phyloP scores from a whole-genome alignment of 2,797 vertebrate genomes.

The Fistularia tabacaria region DNA sequence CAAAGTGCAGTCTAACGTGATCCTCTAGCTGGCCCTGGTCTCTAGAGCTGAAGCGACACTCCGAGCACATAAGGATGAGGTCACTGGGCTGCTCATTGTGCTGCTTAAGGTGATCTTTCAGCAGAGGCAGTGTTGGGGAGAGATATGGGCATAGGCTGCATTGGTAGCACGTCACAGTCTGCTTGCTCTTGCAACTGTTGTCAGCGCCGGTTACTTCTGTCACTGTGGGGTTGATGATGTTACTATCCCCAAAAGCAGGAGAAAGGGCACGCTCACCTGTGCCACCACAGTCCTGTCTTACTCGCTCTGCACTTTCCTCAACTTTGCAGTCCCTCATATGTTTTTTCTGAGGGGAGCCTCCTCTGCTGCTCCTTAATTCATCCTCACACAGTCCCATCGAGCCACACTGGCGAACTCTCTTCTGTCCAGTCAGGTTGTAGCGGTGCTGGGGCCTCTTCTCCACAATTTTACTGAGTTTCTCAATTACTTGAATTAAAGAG shows the following conservation, averaged over 20 bases:
- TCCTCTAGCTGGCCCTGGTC: constrained; percentile 88
- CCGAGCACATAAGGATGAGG: constrained; percentile 78
- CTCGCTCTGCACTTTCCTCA: constrained; percentile 5
- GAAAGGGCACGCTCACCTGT: not conserved
- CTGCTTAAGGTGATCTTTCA: constrained; percentile 88
- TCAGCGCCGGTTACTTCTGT: constrained; percentile 21
- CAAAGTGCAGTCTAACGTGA: constrained; percentile 83
- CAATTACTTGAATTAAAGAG: constrained; percentile 93
- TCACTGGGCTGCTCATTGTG: constrained; percentile 82
- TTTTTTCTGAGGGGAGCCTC: constrained; percentile 70
- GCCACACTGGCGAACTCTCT: constrained; percentile 71
- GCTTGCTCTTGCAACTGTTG: constrained; percentile 54
- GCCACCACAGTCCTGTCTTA: constrained; percentile 5
- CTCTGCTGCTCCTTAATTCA: constrained; percentile 50
- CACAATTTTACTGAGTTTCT: constrained; percentile 96
- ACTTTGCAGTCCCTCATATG: constrained; percentile 46
- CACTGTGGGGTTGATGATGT: constrained; percentile 7
- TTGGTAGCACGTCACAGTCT: constrained; percentile 87
- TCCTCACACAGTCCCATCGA: constrained; percentile 59
- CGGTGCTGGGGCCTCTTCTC: constrained; percentile 84
- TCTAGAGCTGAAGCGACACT: constrained; percentile 83
- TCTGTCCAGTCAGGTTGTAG: constrained; percentile 81
- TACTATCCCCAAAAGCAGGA: constrained; percentile 30
- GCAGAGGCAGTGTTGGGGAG: constrained; percentile 79
- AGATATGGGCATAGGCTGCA: constrained; percentile 91